phyloP scores from a whole-genome alignment of 2,113 vertebrate species.

The Tringa solitaria region DNA sequence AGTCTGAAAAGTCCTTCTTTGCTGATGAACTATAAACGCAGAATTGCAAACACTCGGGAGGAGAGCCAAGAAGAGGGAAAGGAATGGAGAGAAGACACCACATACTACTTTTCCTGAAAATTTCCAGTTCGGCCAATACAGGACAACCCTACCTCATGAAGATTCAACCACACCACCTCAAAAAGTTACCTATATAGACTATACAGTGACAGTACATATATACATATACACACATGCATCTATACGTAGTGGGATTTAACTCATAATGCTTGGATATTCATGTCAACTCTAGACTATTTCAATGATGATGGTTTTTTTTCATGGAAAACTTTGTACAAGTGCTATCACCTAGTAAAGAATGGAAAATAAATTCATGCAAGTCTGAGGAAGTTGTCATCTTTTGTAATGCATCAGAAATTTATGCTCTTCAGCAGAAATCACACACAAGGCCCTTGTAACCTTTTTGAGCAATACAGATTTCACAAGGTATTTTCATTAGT shows the following conservation, averaged over 20 bases:
- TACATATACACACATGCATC: neutral
- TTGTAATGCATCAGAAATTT: neutral
- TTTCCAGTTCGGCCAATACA: neutral
- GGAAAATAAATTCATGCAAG: neutral
- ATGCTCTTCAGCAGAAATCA: neutral
- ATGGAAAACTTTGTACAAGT: neutral
- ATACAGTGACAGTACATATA: neutral
- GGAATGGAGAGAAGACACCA: neutral
- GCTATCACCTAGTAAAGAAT: neutral
- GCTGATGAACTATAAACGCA: neutral
- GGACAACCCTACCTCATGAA: neutral
- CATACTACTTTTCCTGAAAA: neutral
- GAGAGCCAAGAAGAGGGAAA: neutral
- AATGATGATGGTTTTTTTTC: neutral
- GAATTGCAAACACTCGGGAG: neutral
- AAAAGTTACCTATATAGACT: neutral
- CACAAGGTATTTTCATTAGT: neutral
- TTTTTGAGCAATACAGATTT: neutral
- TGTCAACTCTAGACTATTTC: neutral
- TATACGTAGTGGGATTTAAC: neutral
- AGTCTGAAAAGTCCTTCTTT: neutral
- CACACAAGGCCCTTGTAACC: neutral
- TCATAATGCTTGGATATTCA: neutral
- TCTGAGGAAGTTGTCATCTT: neutral
- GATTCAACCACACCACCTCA: neutral